These are phyloP conservation scores for Chamaea fasciata DNA, from an alignment of 2,113 vertebrate species.

Conservation along the genomic window DNA sequence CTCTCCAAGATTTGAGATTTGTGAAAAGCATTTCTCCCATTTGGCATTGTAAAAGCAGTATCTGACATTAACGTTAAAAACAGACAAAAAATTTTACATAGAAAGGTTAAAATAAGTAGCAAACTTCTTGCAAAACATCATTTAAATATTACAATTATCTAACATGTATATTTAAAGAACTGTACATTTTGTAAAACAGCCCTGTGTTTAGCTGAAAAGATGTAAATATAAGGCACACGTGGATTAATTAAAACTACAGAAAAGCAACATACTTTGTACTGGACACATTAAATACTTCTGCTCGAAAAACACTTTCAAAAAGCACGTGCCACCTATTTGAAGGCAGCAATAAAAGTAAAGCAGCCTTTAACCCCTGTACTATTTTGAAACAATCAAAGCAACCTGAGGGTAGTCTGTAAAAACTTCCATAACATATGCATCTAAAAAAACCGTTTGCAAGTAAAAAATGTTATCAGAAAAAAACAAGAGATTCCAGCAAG, in stretches of 20 bases:
- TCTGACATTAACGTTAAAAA: background rate
- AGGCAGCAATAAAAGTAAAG: background rate
- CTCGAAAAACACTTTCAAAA: background rate
- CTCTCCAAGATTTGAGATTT: background rate
- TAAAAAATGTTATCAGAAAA: background rate
- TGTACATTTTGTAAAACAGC: background rate
- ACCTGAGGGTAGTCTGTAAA: background rate
- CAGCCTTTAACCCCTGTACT: background rate
- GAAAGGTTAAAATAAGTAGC: background rate
- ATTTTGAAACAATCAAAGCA: background rate
- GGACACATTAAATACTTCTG: background rate
- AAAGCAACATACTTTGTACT: background rate
- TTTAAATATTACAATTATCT: background rate
- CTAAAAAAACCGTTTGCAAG: background rate
- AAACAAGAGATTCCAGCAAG: background rate
- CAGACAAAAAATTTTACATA: background rate
- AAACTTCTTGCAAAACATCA: background rate
- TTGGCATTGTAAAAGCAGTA: background rate
- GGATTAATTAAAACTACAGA: background rate
- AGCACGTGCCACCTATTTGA: background rate
- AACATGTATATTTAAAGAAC: accelerated
- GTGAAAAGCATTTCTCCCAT: background rate
- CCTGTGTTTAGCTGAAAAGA: background rate
- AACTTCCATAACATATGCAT: background rate
- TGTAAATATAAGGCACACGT: background rate